phyloP scores from a whole-genome alignment of 2,888 invertebrate genomes.

The Pandemis heparana region DNA sequence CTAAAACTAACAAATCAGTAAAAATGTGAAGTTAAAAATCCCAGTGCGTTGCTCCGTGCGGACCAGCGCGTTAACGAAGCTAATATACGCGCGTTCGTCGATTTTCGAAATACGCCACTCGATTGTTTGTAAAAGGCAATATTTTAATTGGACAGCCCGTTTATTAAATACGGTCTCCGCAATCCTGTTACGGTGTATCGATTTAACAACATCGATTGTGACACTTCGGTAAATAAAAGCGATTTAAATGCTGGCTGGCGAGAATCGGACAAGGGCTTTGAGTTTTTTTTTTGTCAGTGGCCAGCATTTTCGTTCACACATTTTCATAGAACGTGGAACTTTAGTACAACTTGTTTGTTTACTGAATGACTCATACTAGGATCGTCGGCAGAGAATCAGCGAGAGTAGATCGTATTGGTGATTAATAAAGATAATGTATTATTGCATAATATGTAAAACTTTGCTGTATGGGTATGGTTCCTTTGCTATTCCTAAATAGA shows the following conservation, averaged over 20 bases:
- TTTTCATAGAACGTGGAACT: too few species aligned
- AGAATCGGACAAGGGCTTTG: neutral
- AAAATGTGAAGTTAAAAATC: slow-evolving; percentile 24
- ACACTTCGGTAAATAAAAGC: slow-evolving; percentile 34
- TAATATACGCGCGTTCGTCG: slow-evolving; percentile 47
- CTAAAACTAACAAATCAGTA: too few species aligned
- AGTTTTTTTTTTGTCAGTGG: neutral
- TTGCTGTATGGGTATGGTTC: too few species aligned
- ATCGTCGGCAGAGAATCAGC: too few species aligned
- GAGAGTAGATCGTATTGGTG: too few species aligned
- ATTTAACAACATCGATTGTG: slow-evolving; percentile 40
- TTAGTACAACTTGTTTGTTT: neutral
- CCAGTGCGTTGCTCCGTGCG: slow-evolving; percentile 35
- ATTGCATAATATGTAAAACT: too few species aligned
- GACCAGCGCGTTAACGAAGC: slow-evolving; percentile 58
- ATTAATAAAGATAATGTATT: too few species aligned
- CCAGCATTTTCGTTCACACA: neutral
- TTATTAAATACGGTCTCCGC: slow-evolving; percentile 52
- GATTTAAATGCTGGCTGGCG: slow-evolving; percentile 28
- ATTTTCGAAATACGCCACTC: slow-evolving; percentile 52
- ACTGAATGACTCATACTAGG: too few species aligned
- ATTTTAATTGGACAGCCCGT: slow-evolving; percentile 62
- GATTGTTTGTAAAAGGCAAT: slow-evolving; percentile 64
- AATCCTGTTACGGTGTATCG: slow-evolving; percentile 46
- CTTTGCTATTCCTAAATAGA: too few species aligned